These are phyloP conservation scores for Steromphala cineraria DNA, from an alignment of 2,888 invertebrate species.

Conservation along the genomic window DNA sequence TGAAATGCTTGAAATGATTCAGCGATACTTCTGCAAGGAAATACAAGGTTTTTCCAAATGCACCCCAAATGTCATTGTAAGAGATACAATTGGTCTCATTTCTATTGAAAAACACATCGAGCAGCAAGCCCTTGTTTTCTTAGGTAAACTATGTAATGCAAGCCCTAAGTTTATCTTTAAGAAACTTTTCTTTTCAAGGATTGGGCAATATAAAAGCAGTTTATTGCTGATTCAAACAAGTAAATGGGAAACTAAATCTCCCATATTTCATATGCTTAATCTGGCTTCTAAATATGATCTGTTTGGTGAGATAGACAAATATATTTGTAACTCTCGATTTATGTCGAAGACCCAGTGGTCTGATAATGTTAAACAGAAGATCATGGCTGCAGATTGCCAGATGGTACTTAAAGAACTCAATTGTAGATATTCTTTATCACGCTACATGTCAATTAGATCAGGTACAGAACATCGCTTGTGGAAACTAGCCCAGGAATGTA, in stretches of 20 bases:
- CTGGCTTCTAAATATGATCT: background rate
- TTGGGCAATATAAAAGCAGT: background rate
- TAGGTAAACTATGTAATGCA: background rate
- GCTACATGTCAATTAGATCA: background rate
- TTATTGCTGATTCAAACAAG: background rate
- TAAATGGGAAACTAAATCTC: background rate
- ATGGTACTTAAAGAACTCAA: background rate
- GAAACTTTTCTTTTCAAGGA: background rate
- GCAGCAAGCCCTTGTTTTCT: background rate
- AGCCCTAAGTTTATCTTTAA: background rate
- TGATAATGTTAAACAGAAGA: background rate
- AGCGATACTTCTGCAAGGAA: background rate
- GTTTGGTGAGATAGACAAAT: too few relatives aligned
- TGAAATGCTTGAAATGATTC: background rate
- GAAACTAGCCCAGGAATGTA: background rate
- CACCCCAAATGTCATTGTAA: background rate
- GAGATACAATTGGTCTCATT: background rate
- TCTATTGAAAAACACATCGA: background rate
- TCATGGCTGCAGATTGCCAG: background rate
- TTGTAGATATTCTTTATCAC: background rate
- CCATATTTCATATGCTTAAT: background rate
- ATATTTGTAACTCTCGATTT: too few relatives aligned
- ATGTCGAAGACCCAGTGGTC: too few relatives aligned
- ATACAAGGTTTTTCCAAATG: background rate
- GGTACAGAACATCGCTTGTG: background rate